phyloP scores from a whole-genome alignment of 53 echinoderm and acorn worm species.

The Stichopus horrens region DNA sequence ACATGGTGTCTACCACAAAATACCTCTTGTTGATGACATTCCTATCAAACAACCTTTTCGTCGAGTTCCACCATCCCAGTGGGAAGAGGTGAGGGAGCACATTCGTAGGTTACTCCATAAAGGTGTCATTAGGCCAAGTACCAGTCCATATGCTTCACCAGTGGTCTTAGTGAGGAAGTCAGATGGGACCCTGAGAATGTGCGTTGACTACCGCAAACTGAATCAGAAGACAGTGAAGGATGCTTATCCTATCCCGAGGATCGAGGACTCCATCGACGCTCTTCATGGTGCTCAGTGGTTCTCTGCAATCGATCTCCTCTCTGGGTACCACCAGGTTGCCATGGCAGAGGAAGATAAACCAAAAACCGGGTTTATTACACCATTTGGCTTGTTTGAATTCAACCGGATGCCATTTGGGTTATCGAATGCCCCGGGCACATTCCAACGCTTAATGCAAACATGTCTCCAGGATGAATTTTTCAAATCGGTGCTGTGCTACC shows the following conservation, averaged over 20 bases:
- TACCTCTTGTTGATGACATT: not conserved
- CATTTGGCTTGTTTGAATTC: constrained; percentile 40
- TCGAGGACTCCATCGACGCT: constrained; percentile 49
- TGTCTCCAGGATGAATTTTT: constrained; percentile 41
- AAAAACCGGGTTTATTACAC: constrained; percentile 49
- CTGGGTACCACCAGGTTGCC: constrained; percentile 46
- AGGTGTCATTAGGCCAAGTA: constrained; percentile 52
- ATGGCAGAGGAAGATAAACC: constrained; percentile 18
- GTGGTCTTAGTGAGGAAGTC: constrained; percentile 52
- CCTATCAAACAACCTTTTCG: constrained; percentile 45
- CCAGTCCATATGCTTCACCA: constrained; percentile 57
- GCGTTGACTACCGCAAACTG: constrained; percentile 51
- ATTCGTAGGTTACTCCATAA: constrained; percentile 46
- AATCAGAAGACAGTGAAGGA: constrained; percentile 42
- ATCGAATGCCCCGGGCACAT: constrained; percentile 31
- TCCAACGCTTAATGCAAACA: constrained; percentile 48
- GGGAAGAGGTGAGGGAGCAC: constrained; percentile 58
- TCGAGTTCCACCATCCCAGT: constrained; percentile 51
- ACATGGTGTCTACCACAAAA: not conserved
- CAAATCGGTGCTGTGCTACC: constrained; percentile 38
- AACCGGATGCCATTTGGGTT: constrained; percentile 45
- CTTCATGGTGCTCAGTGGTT: constrained; percentile 51
- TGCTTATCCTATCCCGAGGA: constrained; percentile 52
- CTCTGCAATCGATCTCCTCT: constrained; percentile 42
- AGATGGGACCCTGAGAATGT: constrained; percentile 40